phyloP scores from a whole-genome alignment of 2,797 vertebrate genomes.

The Thripadectes ignobilis region DNA sequence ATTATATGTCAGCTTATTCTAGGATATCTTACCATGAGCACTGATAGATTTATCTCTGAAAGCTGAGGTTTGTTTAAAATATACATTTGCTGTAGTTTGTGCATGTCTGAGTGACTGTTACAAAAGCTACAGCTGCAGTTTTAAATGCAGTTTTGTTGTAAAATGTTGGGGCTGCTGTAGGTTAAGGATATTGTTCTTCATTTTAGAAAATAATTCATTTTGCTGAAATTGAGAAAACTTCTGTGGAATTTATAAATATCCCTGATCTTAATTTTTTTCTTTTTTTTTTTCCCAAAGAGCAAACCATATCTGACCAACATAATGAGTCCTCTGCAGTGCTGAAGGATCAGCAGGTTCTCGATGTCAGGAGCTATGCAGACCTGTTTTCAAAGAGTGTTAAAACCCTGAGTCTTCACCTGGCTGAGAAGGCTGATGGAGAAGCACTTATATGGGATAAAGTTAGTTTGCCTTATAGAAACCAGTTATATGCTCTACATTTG shows the following conservation, averaged over 20 bases:
- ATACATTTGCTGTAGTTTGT: not conserved
- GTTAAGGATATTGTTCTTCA: not conserved
- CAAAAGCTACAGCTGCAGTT: not conserved
- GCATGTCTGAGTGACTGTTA: not conserved
- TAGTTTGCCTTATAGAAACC: slow-evolving; percentile 12
- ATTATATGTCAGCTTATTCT: not conserved
- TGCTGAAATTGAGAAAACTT: not conserved
- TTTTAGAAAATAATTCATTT: not conserved
- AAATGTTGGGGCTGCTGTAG: not conserved
- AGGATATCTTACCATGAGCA: not conserved
- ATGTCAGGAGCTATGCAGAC: slow-evolving; percentile 85
- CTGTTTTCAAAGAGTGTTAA: slow-evolving; percentile 92
- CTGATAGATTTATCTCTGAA: not conserved
- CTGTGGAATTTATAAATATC: not conserved
- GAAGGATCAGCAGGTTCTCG: slow-evolving; percentile 95
- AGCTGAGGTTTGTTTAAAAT: not conserved
- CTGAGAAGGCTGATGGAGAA: slow-evolving; percentile 87
- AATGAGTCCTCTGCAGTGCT: slow-evolving; percentile 81
- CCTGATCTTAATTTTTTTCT: not conserved
- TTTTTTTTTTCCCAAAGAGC: slow-evolving; percentile 52
- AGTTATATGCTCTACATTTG: not conserved
- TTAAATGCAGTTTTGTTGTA: not conserved
- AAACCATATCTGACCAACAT: slow-evolving; percentile 73
- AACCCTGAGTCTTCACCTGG: slow-evolving; percentile 86
- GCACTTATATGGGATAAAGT: slow-evolving; percentile 99